These are phyloP conservation scores for Cacoxenus indagator DNA, from an alignment of 2,888 invertebrate species.

Conservation along the genomic window DNA sequence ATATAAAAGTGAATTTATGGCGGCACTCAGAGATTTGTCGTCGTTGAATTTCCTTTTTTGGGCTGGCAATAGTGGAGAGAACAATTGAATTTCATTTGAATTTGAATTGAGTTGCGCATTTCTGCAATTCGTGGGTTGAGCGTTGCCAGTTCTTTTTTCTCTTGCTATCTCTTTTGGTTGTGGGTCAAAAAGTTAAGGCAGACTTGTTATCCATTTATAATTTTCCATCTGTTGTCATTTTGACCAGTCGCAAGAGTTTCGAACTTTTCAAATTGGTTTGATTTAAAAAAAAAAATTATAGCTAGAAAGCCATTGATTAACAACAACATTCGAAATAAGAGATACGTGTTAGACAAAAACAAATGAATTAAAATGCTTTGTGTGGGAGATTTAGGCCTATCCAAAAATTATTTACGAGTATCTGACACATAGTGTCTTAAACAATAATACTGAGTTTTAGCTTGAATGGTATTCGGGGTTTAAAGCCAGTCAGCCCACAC, in stretches of 20 bases:
- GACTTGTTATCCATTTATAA: no score
- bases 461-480: neutral
- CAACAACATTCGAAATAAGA: no score
- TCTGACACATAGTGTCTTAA: constrained; percentile 49
- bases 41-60: constrained; percentile 12
- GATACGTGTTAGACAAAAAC: no score
- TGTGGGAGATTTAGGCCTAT: neutral
- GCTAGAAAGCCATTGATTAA: constrained; percentile 12
- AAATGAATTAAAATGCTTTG: neutral
- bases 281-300: neutral
- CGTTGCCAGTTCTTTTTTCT: neutral
- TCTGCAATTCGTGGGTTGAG: neutral
- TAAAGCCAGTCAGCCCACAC: neutral
- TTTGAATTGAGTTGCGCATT: constrained; percentile 27
- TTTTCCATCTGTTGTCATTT: no score
- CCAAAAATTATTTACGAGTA: constrained; percentile 45
- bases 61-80: neutral
- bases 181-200: no score
- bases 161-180: neutral
- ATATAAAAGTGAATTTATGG: constrained; percentile 21
- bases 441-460: neutral
- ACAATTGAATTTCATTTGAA: constrained; percentile 43
- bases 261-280: neutral
- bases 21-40: neutral
- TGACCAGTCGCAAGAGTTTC: neutral